Base-by-base conservation (phyloP, 1,140 invertebrate species). In the Aphelinus atriplicis region DNA sequence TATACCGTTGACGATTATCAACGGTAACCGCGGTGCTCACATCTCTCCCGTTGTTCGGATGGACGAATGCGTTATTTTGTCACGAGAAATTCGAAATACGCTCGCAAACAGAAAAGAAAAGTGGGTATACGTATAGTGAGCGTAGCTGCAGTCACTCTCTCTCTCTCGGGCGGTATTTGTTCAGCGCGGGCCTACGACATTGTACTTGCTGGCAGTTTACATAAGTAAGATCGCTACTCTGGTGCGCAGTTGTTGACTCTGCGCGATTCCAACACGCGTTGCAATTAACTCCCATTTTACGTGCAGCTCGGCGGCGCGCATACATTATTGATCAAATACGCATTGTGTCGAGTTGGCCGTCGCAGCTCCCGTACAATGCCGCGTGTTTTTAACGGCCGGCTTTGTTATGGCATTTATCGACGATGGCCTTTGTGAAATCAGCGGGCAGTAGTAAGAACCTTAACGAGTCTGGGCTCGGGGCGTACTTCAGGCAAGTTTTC, bases 201-300 rank as follows among this genome's bases (percentile, higher is more conserved):
- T 61, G 72, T 26, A 43, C 60, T 73, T 4, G 78, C 79, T 81
- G 80, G 77, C 74, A 76, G 79, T 81, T 83, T 80, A 80, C 81
- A 78, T 77, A 80, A 80, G 78, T 80, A 80, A 80, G 80, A 81
- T 80, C 80, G 81, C 81, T 82, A 83, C 81, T 82, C 82, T 26
- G 80, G 79, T 80, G 81, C 72, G 1, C 48, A 50, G 50, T 73
- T 81, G 81, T 82, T 82, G 82, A 82, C 82, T 81, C 80, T 83
- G 79, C 78, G 79, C 79, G 79, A 78, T 80, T 78, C 79, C 78
- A 80, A 81, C 76, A 81, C 71, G 79, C 77, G 78, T 77, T 79
- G 81, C 80, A 83, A 83, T 83, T 83, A 81, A 80, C 81, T 79
- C 76, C 78, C 78, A 78, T 80, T 81, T 81, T 79, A 71, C 73